A percentile compares a stretch with the other conserved stretches of the same genome.
Conservation (phyloP, 1,140 invertebrate species). For the Euura lappo region DNA sequence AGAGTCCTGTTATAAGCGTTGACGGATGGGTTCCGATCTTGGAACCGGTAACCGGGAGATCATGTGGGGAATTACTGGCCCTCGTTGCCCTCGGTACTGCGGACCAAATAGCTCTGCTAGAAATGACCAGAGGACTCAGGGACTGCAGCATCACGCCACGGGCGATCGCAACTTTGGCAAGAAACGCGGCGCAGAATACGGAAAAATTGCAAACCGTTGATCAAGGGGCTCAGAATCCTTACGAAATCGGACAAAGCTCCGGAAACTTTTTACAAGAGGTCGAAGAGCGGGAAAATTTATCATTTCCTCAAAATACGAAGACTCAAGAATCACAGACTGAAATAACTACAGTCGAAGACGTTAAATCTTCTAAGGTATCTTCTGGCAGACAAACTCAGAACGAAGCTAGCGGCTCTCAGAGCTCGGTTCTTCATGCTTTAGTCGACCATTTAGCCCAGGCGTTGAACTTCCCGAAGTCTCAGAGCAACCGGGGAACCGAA, state of each 20-base stretch:
- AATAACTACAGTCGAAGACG: conserved; percentile 41
- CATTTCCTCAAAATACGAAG: conserved; percentile 17
- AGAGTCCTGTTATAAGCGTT: conserved; percentile 67
- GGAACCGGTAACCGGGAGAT: conserved; percentile 51
- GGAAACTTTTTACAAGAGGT: neutral
- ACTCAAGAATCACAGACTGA: conserved; percentile 53
- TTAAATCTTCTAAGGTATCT: conserved; percentile 18
- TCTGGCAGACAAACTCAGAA: neutral
- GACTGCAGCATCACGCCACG: conserved; percentile 38
- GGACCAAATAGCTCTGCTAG: conserved; percentile 64
- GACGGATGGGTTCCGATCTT: conserved; percentile 66
- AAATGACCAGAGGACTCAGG: conserved; percentile 60
- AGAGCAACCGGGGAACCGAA: neutral
- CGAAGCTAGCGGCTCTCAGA: conserved; percentile 22
- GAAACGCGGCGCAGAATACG: neutral
- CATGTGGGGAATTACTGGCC: conserved; percentile 62
- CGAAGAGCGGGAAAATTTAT: conserved; percentile 11
- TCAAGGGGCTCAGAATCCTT: neutral
- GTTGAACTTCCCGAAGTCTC: conserved; percentile 29
- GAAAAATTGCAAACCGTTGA: neutral
- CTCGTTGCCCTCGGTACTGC: conserved; percentile 67
- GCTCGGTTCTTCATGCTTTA: conserved; percentile 26
- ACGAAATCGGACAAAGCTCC: neutral
- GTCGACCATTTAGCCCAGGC: conserved; percentile 31
- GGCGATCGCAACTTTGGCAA: conserved; percentile 11